These are phyloP conservation scores for Phrynosoma platyrhinos DNA, from an alignment of 2,113 vertebrate species.

Conservation along the genomic window DNA sequence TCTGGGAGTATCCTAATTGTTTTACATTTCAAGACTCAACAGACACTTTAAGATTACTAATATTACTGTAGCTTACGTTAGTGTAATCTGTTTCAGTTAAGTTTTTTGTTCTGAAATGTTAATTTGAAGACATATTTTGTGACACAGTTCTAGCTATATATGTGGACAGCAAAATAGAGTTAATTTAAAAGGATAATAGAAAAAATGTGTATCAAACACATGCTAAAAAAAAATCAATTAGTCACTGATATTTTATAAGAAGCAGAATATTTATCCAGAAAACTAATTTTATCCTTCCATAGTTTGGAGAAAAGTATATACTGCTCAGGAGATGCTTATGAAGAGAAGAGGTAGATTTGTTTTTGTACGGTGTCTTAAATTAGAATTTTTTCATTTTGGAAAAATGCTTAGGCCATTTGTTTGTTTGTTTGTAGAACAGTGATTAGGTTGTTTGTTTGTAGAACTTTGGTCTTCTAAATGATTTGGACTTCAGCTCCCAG, in stretches of 20 bases:
- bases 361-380: not conserved
- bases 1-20: conserved; percentile 55
- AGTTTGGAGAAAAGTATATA: not conserved
- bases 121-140: not conserved
- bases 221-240: not conserved
- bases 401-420: too few species aligned
- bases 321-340: not conserved
- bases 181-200: not conserved
- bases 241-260: not conserved
- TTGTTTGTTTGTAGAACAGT: too few species aligned
- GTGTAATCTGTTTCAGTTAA: conserved; percentile 10
- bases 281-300: not conserved
- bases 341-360: not conserved
- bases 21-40: conserved; percentile 9
- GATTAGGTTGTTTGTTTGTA: too few species aligned
- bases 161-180: not conserved
- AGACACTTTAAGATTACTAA: conserved; percentile 2
- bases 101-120: not conserved
- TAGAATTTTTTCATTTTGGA: not conserved
- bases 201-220: not conserved
- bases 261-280: not conserved
- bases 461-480: too few species aligned
- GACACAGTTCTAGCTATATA: not conserved
- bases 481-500: too few species aligned
- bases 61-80: conserved; percentile 39